phyloP scores from a whole-genome alignment of 2,797 vertebrate genomes.

The Miichthys miiuy region DNA sequence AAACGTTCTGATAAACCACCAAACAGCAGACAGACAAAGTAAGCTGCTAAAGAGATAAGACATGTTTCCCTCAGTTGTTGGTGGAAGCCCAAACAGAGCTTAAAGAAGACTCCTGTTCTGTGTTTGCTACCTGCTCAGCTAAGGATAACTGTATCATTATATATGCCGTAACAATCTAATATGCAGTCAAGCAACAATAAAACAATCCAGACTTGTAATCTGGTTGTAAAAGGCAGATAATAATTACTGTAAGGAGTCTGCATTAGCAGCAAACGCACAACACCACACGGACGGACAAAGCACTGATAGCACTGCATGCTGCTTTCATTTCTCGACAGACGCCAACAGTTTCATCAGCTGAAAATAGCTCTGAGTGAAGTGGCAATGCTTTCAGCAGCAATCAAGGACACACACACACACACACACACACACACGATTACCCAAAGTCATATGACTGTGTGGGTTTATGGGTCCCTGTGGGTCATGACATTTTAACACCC shows the following conservation, averaged over 20 bases:
- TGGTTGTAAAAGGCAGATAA: neutral
- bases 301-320: no score
- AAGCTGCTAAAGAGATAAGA: neutral
- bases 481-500: constrained; percentile 6
- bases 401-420: neutral
- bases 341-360: neutral
- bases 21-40: neutral
- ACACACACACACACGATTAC: neutral
- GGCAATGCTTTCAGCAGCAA: neutral
- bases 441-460: constrained; percentile 39
- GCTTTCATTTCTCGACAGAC: neutral
- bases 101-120: no score
- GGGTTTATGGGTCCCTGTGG: neutral
- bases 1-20: neutral
- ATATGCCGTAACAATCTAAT: neutral
- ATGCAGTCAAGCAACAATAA: neutral
- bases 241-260: neutral
- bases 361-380: constrained; percentile 13
- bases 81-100: no score
- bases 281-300: neutral
- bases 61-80: neutral
- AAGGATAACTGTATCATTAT: neutral
- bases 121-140: neutral
- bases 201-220: neutral
- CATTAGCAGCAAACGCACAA: neutral